Conservation (phyloP, 2,888 invertebrate genomes). For the Erannis defoliaria region DNA sequence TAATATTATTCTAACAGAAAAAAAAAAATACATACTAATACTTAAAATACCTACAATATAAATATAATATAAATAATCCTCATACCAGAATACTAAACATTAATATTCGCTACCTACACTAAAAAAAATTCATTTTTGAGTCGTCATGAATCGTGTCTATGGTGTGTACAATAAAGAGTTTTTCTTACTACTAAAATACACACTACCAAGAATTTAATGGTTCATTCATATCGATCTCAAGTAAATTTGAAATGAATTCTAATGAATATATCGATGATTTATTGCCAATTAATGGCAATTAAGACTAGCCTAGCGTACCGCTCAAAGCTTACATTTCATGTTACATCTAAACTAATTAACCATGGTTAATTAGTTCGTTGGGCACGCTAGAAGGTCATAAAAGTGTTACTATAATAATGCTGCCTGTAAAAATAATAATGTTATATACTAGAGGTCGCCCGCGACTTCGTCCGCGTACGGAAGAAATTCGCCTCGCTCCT, state of each 20-base stretch:
- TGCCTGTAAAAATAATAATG: background rate
- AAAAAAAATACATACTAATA: too few relatives aligned
- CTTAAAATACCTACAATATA: too few relatives aligned
- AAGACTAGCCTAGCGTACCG: background rate
- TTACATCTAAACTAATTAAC: background rate
- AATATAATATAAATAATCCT: too few relatives aligned
- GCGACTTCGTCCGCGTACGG: too few relatives aligned
- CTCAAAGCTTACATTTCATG: background rate
- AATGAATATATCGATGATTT: constrained; percentile 8
- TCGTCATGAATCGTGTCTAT: too few relatives aligned
- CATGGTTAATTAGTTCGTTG: constrained; percentile 17
- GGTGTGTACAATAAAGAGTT: background rate
- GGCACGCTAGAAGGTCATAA: constrained; percentile 7
- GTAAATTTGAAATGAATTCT: background rate
- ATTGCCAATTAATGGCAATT: constrained; percentile 6
- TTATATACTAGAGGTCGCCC: background rate
- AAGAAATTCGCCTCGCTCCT: too few relatives aligned
- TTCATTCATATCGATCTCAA: background rate
- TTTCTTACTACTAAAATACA: background rate
- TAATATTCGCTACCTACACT: too few relatives aligned
- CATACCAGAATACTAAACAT: too few relatives aligned
- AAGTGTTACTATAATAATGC: background rate
- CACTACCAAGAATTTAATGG: background rate
- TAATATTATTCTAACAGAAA: too few relatives aligned
- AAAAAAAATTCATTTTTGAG: too few relatives aligned